Evolutionary conservation across 2,888 invertebrate genomes (phyloP).

Genomic region (Lasioglossum vierecki): DNA sequence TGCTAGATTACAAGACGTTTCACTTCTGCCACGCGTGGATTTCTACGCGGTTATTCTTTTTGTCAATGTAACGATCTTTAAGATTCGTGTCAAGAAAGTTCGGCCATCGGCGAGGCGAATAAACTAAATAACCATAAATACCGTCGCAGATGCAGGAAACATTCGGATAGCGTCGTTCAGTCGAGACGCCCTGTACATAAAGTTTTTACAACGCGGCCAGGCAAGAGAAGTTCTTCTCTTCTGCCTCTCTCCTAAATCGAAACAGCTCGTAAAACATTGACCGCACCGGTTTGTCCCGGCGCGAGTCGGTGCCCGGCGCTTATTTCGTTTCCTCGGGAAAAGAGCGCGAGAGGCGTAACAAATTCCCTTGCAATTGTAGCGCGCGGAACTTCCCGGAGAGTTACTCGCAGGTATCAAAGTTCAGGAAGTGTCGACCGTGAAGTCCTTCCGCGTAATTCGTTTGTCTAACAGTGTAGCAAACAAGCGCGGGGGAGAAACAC

Average conservation of each 20-base stretch:
- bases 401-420: conserved; percentile 46
- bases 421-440: conserved; percentile 42
- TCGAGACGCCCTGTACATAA: background rate
- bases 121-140: background rate
- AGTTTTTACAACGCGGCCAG: background rate
- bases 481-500: background rate
- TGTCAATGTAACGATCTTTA: too few relatives aligned
- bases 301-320: conserved; percentile 19
- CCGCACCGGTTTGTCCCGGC: conserved; percentile 29
- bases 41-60: too few relatives aligned
- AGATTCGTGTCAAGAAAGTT: background rate
- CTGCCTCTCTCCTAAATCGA: conserved; percentile 21
- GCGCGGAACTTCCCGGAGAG: conserved; percentile 35
- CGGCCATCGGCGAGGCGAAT: background rate
- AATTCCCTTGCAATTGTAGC: conserved; percentile 35
- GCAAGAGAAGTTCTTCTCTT: background rate
- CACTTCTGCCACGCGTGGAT: too few relatives aligned
- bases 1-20: too few relatives aligned
- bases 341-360: conserved; percentile 39
- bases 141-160: background rate
- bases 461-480: conserved; percentile 24
- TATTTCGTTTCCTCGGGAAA: conserved; percentile 21
- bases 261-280: conserved; percentile 42
- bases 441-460: conserved; percentile 50
- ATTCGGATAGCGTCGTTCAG: background rate